Base-by-base conservation (phyloP, 2,888 invertebrate species). In the Mesorhabditis sp. region DNA sequence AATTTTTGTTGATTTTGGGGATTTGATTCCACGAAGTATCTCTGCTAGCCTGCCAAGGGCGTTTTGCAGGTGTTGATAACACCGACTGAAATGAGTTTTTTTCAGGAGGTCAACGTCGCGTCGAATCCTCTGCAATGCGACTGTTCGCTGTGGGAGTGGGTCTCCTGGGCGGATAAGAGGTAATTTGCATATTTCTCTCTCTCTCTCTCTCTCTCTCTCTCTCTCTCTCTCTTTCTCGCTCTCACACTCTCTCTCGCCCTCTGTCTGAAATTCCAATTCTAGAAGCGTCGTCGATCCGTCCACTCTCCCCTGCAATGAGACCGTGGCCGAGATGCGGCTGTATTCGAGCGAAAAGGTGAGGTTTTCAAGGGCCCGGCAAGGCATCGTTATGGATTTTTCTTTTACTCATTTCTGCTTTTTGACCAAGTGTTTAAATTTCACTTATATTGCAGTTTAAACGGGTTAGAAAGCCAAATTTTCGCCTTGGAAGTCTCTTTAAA, bases 101-200 rank as follows among this genome's bases (percentile, higher is more conserved):
- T 83, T 13, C 71, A 77, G 74, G 79, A 81, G 66, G 72, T 83
- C 45, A 78, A 82, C 64, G 71, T 84, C n/a, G 71, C 78, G n/a
- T 74, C 72, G 69, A 83, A 83, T 66, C 78, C 82, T 41, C 74
- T 82, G 69, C 69, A 76, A 44, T 83, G 83, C 70, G 81, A 82
- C 65, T 83, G 83, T 67, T 74, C 78, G 10, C 72, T 83, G 3
- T 77, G 76, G 75, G 70, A 73, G 45, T 77, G 75, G 42, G 75
- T 77, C 5, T 67, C 68, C 6, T 77, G 77, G 77, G 77, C 77
- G 0, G 77, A 77, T 50, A 50, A 50, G 58, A 50, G 58, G 58
- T 50, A 50, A 50, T 50, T 13, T 13, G 7, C 58, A 50, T 13
- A 50, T 10, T 50, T 50, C 58, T 13, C 58, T 50, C 10, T 50